phyloP scores from a whole-genome alignment of 37 sponge, comb jelly and placozoan species.

The Aplysina aerophoba region DNA sequence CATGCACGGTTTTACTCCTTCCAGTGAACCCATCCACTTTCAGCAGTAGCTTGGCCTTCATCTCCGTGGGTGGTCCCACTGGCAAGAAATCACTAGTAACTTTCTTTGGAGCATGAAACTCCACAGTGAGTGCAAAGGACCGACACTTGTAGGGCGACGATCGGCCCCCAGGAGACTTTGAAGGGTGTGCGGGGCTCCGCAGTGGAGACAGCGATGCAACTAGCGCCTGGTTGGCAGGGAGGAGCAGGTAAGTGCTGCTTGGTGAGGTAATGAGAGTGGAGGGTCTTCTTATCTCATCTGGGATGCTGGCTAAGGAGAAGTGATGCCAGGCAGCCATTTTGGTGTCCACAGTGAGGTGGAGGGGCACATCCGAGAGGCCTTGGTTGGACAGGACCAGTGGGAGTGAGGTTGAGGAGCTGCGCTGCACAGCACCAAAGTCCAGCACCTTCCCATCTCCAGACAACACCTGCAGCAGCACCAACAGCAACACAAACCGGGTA shows the following conservation, averaged over 20 bases:
- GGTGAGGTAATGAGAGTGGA: constrained; percentile 23
- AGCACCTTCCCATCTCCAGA: neutral
- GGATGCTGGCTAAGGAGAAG: constrained; percentile 41
- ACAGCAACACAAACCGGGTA: neutral
- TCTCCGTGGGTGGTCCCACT: constrained; percentile 1
- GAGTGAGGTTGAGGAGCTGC: constrained; percentile 32
- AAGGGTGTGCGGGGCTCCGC: neutral
- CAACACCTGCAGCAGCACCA: neutral
- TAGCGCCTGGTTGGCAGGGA: constrained; percentile 25
- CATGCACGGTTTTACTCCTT: neutral
- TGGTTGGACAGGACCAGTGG: constrained; percentile 53
- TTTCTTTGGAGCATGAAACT: constrained; percentile 16
- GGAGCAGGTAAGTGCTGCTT: neutral
- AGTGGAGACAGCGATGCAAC: constrained; percentile 19
- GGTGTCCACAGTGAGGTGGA: constrained; percentile 33
- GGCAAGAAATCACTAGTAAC: neutral
- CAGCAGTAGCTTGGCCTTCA: neutral
- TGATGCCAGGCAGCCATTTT: constrained; percentile 5
- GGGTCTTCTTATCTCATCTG: neutral
- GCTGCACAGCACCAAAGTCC: constrained; percentile 68
- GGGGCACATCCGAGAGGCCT: constrained; percentile 53
- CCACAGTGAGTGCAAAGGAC: neutral
- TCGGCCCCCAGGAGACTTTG: neutral
- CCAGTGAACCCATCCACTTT: neutral
- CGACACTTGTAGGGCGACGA: neutral